A percentile compares a stretch with the other conserved stretches of the same genome.
Conservation (phyloP, 2,113 vertebrate genomes). For the Takifugu bimaculatus region DNA sequence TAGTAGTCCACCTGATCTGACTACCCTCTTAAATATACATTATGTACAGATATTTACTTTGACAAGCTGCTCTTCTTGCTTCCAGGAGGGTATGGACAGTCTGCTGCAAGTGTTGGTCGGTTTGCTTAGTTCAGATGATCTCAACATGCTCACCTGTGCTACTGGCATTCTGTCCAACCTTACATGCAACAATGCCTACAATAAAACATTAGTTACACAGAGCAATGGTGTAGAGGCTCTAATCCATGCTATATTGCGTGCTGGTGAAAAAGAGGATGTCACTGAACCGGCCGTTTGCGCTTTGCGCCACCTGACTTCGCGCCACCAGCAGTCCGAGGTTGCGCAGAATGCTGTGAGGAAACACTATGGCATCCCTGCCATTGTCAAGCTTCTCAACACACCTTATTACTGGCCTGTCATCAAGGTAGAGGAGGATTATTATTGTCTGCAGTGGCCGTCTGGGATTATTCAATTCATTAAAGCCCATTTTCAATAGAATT, state of each 20-base stretch:
- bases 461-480: neutral
- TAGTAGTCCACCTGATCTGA: constrained; percentile 38
- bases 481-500: neutral
- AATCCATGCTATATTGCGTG: constrained; percentile 89
- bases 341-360: constrained; percentile 89
- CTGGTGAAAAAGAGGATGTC: constrained; percentile 90
- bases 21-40: neutral
- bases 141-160: constrained; percentile 91
- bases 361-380: constrained; percentile 90
- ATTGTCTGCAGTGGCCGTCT: too few species aligned
- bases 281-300: constrained; percentile 88
- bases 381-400: constrained; percentile 89
- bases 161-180: constrained; percentile 95
- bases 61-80: neutral
- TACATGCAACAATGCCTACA: constrained; percentile 95
- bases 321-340: constrained; percentile 86
- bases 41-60: too few species aligned
- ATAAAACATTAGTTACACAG: constrained; percentile 93
- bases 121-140: constrained; percentile 85
- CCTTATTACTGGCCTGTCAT: constrained; percentile 95
- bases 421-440: constrained; percentile 76
- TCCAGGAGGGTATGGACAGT: constrained; percentile 88
- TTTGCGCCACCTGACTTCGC: constrained; percentile 93
- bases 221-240: constrained; percentile 88
- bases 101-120: constrained; percentile 89